These are phyloP conservation scores for Neoaliturus tenellus DNA, from an alignment of 2,888 invertebrate genomes.

Conservation along the genomic window DNA sequence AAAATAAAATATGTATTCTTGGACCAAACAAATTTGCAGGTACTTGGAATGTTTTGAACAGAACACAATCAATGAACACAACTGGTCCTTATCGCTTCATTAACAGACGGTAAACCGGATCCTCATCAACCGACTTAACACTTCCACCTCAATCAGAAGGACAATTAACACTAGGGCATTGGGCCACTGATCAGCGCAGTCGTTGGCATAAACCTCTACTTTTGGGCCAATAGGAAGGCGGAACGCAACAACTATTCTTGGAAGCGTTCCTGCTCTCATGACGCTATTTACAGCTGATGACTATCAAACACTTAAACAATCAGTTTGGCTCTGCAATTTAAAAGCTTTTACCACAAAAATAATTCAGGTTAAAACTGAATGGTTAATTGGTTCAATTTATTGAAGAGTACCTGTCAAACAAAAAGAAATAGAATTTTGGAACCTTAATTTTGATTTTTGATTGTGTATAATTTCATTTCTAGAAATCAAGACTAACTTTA, in stretches of 20 bases:
- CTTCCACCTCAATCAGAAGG: slow-evolving; percentile 17
- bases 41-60: slow-evolving; percentile 19
- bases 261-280: slow-evolving; percentile 1
- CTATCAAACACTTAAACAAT: slow-evolving; percentile 21
- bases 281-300: slow-evolving; percentile 38
- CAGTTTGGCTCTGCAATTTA: not conserved
- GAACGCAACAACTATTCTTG: slow-evolving; percentile 30
- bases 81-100: not conserved
- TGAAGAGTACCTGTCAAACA: no score
- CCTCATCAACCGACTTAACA: no score
- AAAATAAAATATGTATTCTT: slow-evolving; percentile 16
- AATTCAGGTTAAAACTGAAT: not conserved
- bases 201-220: slow-evolving; percentile 27
- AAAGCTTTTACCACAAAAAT: not conserved
- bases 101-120: not conserved
- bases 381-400: not conserved
- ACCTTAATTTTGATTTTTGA: no score
- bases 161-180: not conserved
- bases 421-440: no score
- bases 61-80: slow-evolving; percentile 22
- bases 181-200: not conserved
- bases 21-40: not conserved
- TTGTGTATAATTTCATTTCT: no score
- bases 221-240: slow-evolving; percentile 3
- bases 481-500: no score